Evolutionary conservation across 2,888 invertebrate species (phyloP).

Genomic region (Machimus atricapillus): DNA sequence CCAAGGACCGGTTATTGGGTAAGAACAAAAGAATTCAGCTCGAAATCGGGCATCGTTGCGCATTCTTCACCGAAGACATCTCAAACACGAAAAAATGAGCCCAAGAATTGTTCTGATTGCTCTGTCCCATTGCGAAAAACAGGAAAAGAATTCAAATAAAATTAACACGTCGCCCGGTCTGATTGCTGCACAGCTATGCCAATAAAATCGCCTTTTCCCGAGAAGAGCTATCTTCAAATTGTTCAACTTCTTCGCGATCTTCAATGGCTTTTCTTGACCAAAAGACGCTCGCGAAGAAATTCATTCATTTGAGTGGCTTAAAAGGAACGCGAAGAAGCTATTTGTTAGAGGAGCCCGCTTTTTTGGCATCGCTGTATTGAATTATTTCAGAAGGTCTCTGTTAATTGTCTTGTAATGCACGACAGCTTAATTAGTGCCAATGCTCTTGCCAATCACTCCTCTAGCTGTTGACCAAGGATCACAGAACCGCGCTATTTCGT

Average conservation of each 20-base stretch:
- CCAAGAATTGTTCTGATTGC: neutral
- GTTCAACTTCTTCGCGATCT: neutral
- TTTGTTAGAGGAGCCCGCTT: neutral
- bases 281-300: neutral
- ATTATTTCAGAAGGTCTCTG: conserved; percentile 10
- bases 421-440: conserved; percentile 7
- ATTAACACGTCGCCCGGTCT: neutral
- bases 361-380: neutral
- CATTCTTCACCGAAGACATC: neutral
- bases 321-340: neutral
- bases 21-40: neutral
- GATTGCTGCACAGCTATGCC: neutral
- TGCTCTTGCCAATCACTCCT: neutral
- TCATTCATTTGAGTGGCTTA: neutral
- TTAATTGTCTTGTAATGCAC: conserved; percentile 20
- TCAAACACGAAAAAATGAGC: neutral
- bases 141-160: neutral
- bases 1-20: neutral
- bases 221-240: neutral
- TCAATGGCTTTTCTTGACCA: neutral
- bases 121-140: neutral
- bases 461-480: neutral
- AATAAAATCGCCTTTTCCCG: neutral
- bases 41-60: neutral
- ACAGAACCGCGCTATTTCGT: neutral